Evolutionary conservation across 2,113 vertebrate species (phyloP).

Genomic region (Telmatochromis sp.): DNA sequence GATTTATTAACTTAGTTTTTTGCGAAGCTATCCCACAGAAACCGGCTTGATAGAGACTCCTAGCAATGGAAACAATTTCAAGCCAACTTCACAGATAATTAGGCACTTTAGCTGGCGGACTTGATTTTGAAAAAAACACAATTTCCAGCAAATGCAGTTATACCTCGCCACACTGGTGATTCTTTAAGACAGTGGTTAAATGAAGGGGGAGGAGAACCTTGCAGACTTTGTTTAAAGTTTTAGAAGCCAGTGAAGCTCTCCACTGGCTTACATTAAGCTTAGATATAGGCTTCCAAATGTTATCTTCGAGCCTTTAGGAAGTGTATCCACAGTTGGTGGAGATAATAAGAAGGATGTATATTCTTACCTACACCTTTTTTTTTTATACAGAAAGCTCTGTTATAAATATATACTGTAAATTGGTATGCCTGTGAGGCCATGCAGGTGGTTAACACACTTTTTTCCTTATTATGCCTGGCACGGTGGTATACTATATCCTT

Average conservation of each 20-base stretch:
- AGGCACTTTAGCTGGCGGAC: conserved; percentile 57
- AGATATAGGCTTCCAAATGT: not conserved
- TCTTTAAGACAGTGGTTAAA: not conserved
- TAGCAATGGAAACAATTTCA: conserved; percentile 64
- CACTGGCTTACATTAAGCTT: not conserved
- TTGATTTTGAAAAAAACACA: conserved; percentile 52
- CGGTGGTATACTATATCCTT: not conserved
- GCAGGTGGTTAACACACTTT: not conserved
- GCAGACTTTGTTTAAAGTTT: not conserved
- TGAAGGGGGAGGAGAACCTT: not conserved
- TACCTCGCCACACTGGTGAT: not conserved
- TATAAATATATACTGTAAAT: not conserved
- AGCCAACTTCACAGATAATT: conserved; percentile 71
- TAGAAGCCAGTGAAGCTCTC: no score
- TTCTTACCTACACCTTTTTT: not conserved
- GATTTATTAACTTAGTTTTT: conserved; percentile 68
- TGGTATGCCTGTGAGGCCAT: not conserved
- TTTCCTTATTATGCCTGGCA: not conserved
- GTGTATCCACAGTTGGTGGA: not conserved
- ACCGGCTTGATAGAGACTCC: conserved; percentile 53
- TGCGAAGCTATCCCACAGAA: conserved; percentile 53
- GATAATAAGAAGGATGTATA: not conserved
- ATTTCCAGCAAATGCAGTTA: conserved; percentile 15
- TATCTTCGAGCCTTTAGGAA: not conserved
- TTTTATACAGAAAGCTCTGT: not conserved